These are phyloP conservation scores for Tyrophagus putrescentiae DNA, from an alignment of 1,140 invertebrate species.

Conservation along the genomic window DNA sequence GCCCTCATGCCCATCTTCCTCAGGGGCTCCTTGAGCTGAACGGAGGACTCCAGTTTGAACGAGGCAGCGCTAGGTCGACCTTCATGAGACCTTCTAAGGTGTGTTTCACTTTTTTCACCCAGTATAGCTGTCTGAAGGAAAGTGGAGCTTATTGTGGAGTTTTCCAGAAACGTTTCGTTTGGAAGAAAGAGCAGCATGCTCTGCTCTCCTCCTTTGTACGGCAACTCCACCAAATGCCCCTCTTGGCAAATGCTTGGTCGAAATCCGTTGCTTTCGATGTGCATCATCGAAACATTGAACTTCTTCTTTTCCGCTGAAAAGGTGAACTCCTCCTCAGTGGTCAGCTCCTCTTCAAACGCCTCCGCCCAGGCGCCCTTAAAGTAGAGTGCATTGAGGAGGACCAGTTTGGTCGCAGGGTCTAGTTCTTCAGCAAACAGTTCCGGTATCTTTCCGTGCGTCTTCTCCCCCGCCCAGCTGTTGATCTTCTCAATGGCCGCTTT, in stretches of 20 bases:
- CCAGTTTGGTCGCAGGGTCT: slow-evolving; percentile 42
- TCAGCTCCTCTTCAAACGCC: slow-evolving; percentile 47
- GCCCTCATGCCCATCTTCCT: slow-evolving; percentile 51
- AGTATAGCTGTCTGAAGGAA: slow-evolving; percentile 40
- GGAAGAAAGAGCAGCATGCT: slow-evolving; percentile 34
- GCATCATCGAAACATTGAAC: slow-evolving; percentile 51
- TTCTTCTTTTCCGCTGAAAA: slow-evolving; percentile 29
- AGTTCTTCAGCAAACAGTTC: slow-evolving; percentile 45
- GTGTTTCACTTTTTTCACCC: too few relatives aligned
- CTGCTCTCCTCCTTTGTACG: slow-evolving; percentile 43
- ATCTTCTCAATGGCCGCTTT: slow-evolving; percentile 40
- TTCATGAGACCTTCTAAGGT: too few relatives aligned
- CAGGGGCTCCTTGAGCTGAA: slow-evolving; percentile 45
- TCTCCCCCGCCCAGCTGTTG: slow-evolving; percentile 51
- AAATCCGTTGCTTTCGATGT: neutral
- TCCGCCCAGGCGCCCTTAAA: slow-evolving; percentile 66
- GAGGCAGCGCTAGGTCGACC: slow-evolving; percentile 56
- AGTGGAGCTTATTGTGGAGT: slow-evolving; percentile 25
- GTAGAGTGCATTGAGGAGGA: slow-evolving; percentile 66
- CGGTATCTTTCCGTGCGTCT: slow-evolving; percentile 54
- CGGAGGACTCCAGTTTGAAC: slow-evolving; percentile 54
- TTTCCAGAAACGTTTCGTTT: slow-evolving; percentile 23
- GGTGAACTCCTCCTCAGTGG: too few relatives aligned
- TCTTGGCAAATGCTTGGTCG: slow-evolving; percentile 3
- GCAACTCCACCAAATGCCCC: slow-evolving; percentile 34